Evolutionary conservation across 2,113 vertebrate genomes (phyloP), one percentile per base, ranked within the genome.

Genomic region (Phylloscopus trochilus): DNA sequence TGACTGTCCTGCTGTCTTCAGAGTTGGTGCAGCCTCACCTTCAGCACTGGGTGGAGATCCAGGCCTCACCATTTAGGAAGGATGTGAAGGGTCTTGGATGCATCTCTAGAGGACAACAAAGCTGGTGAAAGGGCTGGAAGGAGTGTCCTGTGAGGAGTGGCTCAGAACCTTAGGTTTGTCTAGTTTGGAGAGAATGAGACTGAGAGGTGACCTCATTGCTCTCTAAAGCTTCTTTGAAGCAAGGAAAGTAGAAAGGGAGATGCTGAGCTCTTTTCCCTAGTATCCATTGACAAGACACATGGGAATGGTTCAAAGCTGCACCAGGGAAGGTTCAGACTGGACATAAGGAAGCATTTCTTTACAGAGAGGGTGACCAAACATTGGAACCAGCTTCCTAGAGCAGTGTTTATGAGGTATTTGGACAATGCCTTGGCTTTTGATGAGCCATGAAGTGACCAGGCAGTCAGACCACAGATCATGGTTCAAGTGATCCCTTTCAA

Each of bases 1-100:
- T 1, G 13, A 41, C 9, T 60, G 43, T 43, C n/a, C 7, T 0
- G 0, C 35, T 76, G 17, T 21, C 72, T 10, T 67, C 60, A 67
- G 52, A 51, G n/a, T 1, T 67, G 49, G 67, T 49, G 21, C 22
- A 89, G 52, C 28, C 31, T 37, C 52, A 39, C 44, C 60, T 14
- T 24, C 52, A 67, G 18, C 23, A 37, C 26, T 17, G 52, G 24
- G 10, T 37, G 12, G 10, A 39, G 12, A n/a, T 67, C 37, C 59
- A 28, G 60, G 52, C 23, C 6, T 3, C 37, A 46, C 7, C 23
- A 30, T 16, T 62, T 33, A 23, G 27, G 23, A 33, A 52, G 10
- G 23, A 67, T 24, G 19, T 39, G 13, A 37, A 52, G 6, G 33
- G 24, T 13, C 19, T 52, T 12, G 19, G 15, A 33, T 23, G 5